Base-by-base conservation (phyloP, 2,888 invertebrate genomes). In the Anodontia alba region DNA sequence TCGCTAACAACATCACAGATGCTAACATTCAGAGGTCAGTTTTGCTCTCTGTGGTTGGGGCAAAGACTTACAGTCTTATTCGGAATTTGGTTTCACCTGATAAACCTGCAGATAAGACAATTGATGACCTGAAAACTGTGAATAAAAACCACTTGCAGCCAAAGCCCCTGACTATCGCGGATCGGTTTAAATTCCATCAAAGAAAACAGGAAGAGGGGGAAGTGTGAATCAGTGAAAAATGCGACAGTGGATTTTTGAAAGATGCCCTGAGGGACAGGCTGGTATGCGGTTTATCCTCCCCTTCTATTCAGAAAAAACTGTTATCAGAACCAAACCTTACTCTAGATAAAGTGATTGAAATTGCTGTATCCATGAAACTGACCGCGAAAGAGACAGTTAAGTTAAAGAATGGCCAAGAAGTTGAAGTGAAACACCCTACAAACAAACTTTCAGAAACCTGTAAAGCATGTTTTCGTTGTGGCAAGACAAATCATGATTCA, bases 161-260 rank as follows among this genome's bases (percentile, higher is more conserved):
- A 46, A 78, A 75, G 33, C 78, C 78, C 57, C n/a, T n/a, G n/a
- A n/a, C n/a, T n/a, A 81, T 78, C 12, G 75, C 80, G 0, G 74
- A 82, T 68, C 23, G 79, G 17, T 82, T 77, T 67, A 57, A 66
- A 17, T 84, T 85, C 66, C 75, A 77, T 67, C 78, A 80, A 8
- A 57, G 76, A n/a, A 70, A 77, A 33, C 80, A 80, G 68, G 20
- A 42, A 10, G 23, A 43, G 17, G 80, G 67, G 82, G 82, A 73
- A 68, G 26, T 2, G 73, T 76, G 17, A 36, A 12, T 17, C n/a
- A 29, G 54, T 26, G 23, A 38, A 29, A 62, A 73, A 38, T 84
- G 82, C 49, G 54, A 84, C 26, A 76, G 42, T 17, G 42, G n/a
- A 17, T 26, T 43, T 42, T 46, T 80, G 8, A 33, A 84, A 29